Evolutionary conservation across 2,113 vertebrate genomes (phyloP).

Genomic region (Rhinopomastus cyanomelas): DNA sequence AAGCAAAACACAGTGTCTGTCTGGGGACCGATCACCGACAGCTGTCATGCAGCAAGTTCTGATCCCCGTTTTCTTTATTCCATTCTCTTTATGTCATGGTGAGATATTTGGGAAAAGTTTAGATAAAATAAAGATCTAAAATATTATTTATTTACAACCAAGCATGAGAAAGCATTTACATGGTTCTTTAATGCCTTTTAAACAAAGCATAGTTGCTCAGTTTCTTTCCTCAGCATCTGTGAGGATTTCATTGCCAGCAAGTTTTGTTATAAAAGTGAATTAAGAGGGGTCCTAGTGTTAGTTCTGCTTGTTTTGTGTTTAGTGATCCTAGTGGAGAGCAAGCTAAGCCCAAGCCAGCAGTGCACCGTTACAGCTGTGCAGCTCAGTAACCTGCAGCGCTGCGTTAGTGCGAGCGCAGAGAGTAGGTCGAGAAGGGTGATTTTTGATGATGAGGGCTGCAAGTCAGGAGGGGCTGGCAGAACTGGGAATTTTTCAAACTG

Average conservation of each 20-base stretch:
- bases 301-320: background rate
- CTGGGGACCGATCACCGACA: background rate
- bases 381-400: rapidly evolving
- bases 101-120: background rate
- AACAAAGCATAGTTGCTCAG: background rate
- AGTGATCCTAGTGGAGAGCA: background rate
- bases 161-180: background rate
- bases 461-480: background rate
- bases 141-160: background rate
- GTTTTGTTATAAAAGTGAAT: background rate
- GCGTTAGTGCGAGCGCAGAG: too few relatives aligned
- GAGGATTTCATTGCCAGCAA: background rate
- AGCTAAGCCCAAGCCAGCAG: background rate
- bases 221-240: background rate
- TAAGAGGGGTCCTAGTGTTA: background rate
- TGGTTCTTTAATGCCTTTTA: background rate
- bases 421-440: background rate
- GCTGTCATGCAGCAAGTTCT: background rate
- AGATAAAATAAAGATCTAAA: background rate
- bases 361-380: background rate
- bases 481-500: background rate
- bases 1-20: background rate
- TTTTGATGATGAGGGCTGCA: background rate
- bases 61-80: background rate
- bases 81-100: background rate